Base-by-base conservation (phyloP, 2,797 vertebrate species). In the Ceryle rudis region DNA sequence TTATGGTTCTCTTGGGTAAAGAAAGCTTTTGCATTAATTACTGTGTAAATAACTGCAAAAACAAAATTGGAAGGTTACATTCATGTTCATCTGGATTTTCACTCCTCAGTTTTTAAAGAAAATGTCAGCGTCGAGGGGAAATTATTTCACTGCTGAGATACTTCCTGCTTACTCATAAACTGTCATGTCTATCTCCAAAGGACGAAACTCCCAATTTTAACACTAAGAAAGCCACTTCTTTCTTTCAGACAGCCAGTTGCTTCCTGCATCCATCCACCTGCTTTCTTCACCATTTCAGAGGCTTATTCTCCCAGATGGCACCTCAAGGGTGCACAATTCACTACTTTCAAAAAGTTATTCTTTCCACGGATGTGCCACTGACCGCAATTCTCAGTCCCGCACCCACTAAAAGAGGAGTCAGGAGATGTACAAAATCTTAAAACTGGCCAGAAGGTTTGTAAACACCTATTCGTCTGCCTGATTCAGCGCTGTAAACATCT, bases 371-470 rank as follows among this genome's bases (percentile, higher is more conserved):
- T 62, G 28, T 25, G 42, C n/a, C 54, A 69, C 19, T 77, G 77
- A 29, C 28, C 47, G 51, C 57, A 85, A n/a, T 21, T 88, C 49
- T 77, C 55, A 55, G 17, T 67, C 70, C 73, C 16, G 22, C 4
- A 5, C 42, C 6, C 39, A 55, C 46, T 86, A 25, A 39, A 80
- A 65, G 35, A 74, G 47, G 35, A 74, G 47, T 39, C 1, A 4
- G 60, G 37, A 93, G 64, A 81, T 5, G 6, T 10, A 79, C 26
- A 26, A 35, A 41, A 29, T 49, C 85, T 90, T 62, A 60, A 78
- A 95, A 75, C n/a, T 13, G 93, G n/a, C 17, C 77, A 94, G 89
- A 72, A 79, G 51, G 81, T 61, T 39, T 92, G 80, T 26, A 65
- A 86, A 60, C 52, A 84, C 57, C 39, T n/a, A 39, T 44, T 46